Evolutionary conservation across 2,113 vertebrate genomes (phyloP).

Genomic region (Atherinomorus stipes): DNA sequence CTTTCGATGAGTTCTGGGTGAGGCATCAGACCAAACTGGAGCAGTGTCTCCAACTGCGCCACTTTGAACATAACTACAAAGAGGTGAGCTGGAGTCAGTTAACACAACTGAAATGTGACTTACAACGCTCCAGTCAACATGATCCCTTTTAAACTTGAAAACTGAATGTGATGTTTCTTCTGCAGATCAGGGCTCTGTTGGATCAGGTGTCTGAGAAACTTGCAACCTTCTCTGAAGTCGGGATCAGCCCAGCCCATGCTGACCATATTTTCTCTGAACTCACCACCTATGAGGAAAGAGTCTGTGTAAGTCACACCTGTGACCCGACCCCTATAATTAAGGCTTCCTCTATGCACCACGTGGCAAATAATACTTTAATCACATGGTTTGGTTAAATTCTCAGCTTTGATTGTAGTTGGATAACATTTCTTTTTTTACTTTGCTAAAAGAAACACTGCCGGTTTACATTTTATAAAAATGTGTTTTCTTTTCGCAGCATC

Average conservation of each 20-base stretch:
- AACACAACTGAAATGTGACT: background rate
- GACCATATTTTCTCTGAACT: slow-evolving; percentile 92
- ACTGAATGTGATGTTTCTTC: slow-evolving; percentile 25
- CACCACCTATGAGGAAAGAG: slow-evolving; percentile 87
- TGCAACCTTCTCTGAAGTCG: slow-evolving; percentile 87
- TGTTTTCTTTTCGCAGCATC: too few relatives aligned
- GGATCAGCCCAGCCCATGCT: slow-evolving; percentile 90
- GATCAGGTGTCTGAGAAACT: slow-evolving; percentile 88
- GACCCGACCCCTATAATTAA: background rate
- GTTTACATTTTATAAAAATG: background rate
- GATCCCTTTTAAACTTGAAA: background rate
- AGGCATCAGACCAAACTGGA: slow-evolving; percentile 94
- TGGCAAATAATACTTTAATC: background rate
- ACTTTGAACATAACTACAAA: slow-evolving; percentile 94
- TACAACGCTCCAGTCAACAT: background rate
- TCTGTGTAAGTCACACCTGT: slow-evolving; percentile 85
- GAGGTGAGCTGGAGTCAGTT: slow-evolving; percentile 86
- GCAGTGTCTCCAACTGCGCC: slow-evolving; percentile 92
- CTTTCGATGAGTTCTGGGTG: slow-evolving; percentile 97
- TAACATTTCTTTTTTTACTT: background rate
- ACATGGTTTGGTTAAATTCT: background rate
- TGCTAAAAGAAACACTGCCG: background rate
- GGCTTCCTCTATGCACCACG: background rate
- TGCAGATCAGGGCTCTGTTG: slow-evolving; percentile 88
- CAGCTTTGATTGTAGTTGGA: background rate